Evolutionary conservation across 2,888 invertebrate species (phyloP), one percentile per base, ranked within the genome.

Genomic region (Opisthograptis luteolata): DNA sequence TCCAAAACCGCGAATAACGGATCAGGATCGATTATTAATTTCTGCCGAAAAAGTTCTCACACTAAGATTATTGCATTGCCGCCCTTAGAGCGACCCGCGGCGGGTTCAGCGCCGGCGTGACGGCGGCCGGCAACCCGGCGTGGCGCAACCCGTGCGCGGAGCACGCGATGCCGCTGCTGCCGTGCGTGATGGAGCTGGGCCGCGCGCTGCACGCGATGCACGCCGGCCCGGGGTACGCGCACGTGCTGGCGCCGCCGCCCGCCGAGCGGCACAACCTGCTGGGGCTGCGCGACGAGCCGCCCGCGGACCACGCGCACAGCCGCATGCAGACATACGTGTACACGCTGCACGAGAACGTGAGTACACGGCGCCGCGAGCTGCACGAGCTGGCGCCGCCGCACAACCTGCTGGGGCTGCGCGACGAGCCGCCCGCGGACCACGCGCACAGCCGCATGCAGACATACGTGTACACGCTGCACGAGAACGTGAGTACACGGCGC

Each of bases 61-160:
- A n/a, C n/a, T n/a, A n/a, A n/a, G n/a, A n/a, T n/a, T n/a, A n/a
- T n/a, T n/a, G n/a, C n/a, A n/a, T n/a, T n/a, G n/a, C n/a, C n/a
- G n/a, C 50, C 14, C 8, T 0, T 67, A 83, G 95, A 9, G 97
- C 97, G 0, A 93, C 95, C 0, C 92, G 95, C 41, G 97, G 97
- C 25, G 97, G 96, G 0, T 98, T 97, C 81, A 93, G 97, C 22
- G 94, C 95, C 3, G 94, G 95, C 19, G 91, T 94, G 53, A 95
- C 95, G 0, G 92, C 95, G 62, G 91, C 94, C 39, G 96, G 96
- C 9, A 94, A 95, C 85, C 95, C 96, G 0, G 92, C 96, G 2
- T 96, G 96, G 84, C 93, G 97, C 55, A 98, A 97, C 91, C 98
- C 98, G 12, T 96, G 96, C 44, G 94, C 96, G 0, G 93, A 94